Base-by-base conservation (phyloP, 2,113 vertebrate genomes). In the Clarias batrachus region DNA sequence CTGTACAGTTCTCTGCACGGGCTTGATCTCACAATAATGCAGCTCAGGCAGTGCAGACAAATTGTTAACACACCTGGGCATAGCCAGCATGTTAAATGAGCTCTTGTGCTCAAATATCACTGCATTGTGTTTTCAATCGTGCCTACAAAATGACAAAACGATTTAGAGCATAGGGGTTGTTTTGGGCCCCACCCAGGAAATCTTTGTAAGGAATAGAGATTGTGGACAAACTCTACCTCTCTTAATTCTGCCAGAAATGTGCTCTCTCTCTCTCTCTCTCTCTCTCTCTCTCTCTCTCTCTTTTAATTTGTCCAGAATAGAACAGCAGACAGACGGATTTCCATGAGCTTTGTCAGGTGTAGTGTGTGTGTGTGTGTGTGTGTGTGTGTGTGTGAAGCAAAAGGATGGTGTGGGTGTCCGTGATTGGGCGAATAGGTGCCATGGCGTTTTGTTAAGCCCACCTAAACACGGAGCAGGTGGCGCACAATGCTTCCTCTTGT, bases 381-480 rank as follows among this genome's bases (percentile, higher is more conserved):
- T 54, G 25, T 41, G 68, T 70, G 65, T 56, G 66, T 83, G 66
- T 84, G 57, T 62, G 52, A 33, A 74, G 33, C 12, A 74, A 33
- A 84, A 9, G 54, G 37, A 33, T 37, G 54, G 59, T 57, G 56
- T 70, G 52, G 56, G 74, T 90, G 77, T 90, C 90, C 88, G 91
- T 90, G 37, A 89, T 85, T 83, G 37, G 60, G 88, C 84, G 91
- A 92, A 91, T 89, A 92, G 92, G 90, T 92, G 93, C 89, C 93
- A 92, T 92, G 90, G 91, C 89, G 90, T 92, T 91, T 94, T 93
- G 48, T 48, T 89, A 94, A 93, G 92, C 90, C 92, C 92, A 93
- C 92, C 94, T 94, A 91, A 93, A 91, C 90, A 92, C 92, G 92
- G 92, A 94, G 92, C 94, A 95, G 94, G 94, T 95, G 94, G 93